These are phyloP conservation scores for Oncopodura yosiiana DNA, from an alignment of 1,140 invertebrate species.

Conservation along the genomic window DNA sequence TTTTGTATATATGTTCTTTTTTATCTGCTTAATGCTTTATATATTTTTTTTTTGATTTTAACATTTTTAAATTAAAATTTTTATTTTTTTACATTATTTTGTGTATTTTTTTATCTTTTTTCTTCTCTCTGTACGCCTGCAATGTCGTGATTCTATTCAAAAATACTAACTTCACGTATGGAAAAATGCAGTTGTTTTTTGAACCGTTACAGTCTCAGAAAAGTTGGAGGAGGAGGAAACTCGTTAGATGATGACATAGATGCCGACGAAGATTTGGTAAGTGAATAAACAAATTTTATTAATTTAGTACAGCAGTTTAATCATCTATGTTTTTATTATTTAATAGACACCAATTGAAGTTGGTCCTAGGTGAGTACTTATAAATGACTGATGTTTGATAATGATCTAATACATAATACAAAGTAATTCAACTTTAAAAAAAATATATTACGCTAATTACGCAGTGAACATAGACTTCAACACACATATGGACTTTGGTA, in stretches of 20 bases:
- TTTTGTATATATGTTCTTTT: too few species aligned
- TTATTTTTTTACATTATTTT: too few species aligned
- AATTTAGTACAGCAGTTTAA: not conserved
- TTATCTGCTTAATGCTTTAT: too few species aligned
- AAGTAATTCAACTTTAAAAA: not conserved
- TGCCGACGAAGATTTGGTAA: conserved; percentile 34
- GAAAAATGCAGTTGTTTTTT: conserved; percentile 24
- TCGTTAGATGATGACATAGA: conserved; percentile 31
- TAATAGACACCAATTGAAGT: conserved; percentile 31
- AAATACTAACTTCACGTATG: too few species aligned
- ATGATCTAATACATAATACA: not conserved
- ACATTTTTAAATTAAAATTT: too few species aligned
- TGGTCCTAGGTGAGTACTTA: conserved; percentile 10
- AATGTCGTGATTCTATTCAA: too few species aligned
- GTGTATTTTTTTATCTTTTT: too few species aligned
- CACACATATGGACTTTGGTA: conserved; percentile 33
- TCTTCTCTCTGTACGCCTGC: too few species aligned
- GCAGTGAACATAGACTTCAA: conserved; percentile 29
- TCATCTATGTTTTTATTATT: conserved; percentile 4
- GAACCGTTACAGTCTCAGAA: conserved; percentile 27
- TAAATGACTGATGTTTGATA: not conserved
- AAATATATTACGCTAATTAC: not conserved
- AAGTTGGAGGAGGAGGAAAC: conserved; percentile 12
- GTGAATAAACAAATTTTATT: not conserved
- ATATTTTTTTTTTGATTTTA: too few species aligned